Percentiles rank a stretch among this genome's conserved stretches.
phyloP scores from a whole-genome alignment of 1,140 invertebrate species.

The Leucophenga varia region DNA sequence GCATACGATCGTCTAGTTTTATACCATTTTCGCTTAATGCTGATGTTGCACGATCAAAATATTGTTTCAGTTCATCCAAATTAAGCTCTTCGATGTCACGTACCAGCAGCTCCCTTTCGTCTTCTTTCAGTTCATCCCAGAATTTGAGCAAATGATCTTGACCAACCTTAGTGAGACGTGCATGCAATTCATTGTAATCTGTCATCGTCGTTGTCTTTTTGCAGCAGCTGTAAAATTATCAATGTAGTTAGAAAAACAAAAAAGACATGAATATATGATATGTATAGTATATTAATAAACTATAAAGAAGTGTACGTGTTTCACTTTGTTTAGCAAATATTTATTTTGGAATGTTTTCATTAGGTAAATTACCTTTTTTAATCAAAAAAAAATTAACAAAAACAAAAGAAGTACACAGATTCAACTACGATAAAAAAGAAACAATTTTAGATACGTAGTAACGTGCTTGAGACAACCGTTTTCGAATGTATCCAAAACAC shows the following conservation, averaged over 20 bases:
- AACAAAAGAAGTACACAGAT: too few relatives aligned
- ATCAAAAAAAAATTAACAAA: too few relatives aligned
- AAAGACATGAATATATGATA: background rate
- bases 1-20: conserved; percentile 76
- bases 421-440: too few relatives aligned
- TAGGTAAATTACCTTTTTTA: too few relatives aligned
- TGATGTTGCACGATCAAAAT: conserved; percentile 67
- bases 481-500: too few relatives aligned
- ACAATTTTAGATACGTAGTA: too few relatives aligned
- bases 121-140: conserved; percentile 72
- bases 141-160: conserved; percentile 88
- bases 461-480: too few relatives aligned
- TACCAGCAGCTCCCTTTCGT: conserved; percentile 64
- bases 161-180: conserved; percentile 57
- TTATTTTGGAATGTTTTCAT: too few relatives aligned
- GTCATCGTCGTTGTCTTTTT: conserved; percentile 33
- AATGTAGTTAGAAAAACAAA: conserved; percentile 10
- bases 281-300: background rate
- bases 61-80: conserved; percentile 67
- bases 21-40: conserved; percentile 63
- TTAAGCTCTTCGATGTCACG: conserved; percentile 68
- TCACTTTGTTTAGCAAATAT: too few relatives aligned
- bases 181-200: conserved; percentile 50
- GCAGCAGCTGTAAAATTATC: conserved; percentile 12
- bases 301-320: too few relatives aligned